These are phyloP conservation scores for Nebria ingens DNA, from an alignment of 1,140 invertebrate genomes.

Conservation along the genomic window DNA sequence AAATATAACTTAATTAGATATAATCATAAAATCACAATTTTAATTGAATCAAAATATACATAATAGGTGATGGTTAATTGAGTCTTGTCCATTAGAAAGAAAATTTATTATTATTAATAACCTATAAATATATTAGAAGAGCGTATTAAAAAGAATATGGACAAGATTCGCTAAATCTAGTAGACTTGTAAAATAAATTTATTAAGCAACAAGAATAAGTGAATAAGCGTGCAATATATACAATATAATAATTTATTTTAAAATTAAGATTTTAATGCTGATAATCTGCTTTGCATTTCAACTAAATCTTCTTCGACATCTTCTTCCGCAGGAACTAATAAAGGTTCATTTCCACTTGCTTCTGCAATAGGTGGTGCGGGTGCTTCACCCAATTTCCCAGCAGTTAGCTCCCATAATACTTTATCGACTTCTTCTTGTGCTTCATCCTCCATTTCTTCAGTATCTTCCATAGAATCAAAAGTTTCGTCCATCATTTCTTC, in stretches of 20 bases:
- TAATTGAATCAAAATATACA: no score
- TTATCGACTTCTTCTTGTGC: conserved; percentile 44
- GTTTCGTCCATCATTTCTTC: conserved; percentile 99
- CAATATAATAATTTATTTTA: neutral
- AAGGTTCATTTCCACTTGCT: conserved; percentile 44
- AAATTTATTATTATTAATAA: no score
- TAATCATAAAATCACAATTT: no score
- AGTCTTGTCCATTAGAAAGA: no score
- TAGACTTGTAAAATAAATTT: no score
- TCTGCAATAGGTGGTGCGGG: conserved; percentile 62
- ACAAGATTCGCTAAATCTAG: no score
- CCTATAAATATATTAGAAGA: no score
- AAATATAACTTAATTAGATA: no score
- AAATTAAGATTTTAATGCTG: conserved; percentile 68
- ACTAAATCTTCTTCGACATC: conserved; percentile 71
- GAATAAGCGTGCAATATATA: no score
- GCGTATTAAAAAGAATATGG: no score
- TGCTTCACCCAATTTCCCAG: conserved; percentile 84
- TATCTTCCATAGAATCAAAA: conserved; percentile 81
- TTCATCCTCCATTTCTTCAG: conserved; percentile 84
- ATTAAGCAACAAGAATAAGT: no score
- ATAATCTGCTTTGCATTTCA: conserved; percentile 75
- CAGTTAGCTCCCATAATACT: conserved; percentile 92
- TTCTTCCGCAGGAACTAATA: conserved; percentile 38
- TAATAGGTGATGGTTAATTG: no score